Evolutionary conservation across 2,888 invertebrate genomes (phyloP), one percentile per base, ranked within the genome.

Genomic region (Eulithis prunata): DNA sequence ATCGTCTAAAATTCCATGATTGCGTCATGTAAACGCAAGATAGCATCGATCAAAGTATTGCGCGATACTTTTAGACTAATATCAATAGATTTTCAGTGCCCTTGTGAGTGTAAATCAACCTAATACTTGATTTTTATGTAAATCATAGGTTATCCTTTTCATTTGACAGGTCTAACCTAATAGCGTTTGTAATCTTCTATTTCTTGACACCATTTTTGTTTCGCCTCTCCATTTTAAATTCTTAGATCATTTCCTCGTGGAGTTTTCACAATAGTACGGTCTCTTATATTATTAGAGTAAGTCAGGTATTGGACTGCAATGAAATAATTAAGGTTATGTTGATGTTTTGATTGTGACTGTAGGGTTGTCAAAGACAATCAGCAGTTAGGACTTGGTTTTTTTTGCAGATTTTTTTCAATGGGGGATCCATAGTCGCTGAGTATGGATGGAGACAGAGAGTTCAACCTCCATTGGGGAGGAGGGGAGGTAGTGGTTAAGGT

Each of bases 201-300:
- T 76, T 79, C 77, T 83, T 82, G 93, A 87, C 92, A 91, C 92
- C 91, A 93, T 92, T 91, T 92, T 93, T 86, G 87, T 86, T 88
- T 82, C 76, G 76, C 72, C 80, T 86, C 85, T 84, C 78, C 77
- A 76, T 81, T 78, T 82, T 77, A 80, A 76, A 80, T 60, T 77
- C 78, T 75, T 84, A 81, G 74, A 77, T 75, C 74, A 56, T 52
- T 62, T 68, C 57, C 60, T 64, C 59, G 53, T 52, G 43, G 21
- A 57, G 58, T 59, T 43, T 62, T 51, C 55, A 59, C 36, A 21
- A 61, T 56, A 57, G 64, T 67, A 62, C 36, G 38, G 46, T 49
- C 38, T 13, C 46, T n/a, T 11, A 12, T n/a, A 8, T 38, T 62
- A 36, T 45, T 36, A 51, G 21, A 56, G 43, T 57, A 55, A 57